Percentiles rank a stretch among this genome's conserved stretches.
phyloP scores from a whole-genome alignment of 2,113 vertebrate species.

The Microtus ochrogaster region DNA sequence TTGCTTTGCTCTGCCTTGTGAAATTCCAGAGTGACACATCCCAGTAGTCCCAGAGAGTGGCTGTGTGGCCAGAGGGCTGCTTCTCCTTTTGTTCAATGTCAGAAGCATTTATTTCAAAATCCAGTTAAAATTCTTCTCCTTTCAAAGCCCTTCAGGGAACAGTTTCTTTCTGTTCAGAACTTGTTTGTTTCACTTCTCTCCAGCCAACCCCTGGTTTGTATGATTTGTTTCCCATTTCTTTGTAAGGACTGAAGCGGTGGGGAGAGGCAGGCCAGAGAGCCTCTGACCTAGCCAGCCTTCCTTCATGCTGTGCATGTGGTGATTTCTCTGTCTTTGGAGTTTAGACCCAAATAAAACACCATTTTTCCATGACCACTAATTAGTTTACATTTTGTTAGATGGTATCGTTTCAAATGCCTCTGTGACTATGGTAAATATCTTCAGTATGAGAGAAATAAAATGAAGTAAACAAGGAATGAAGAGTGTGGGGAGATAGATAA shows the following conservation, averaged over 20 bases:
- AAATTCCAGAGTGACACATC: conserved; percentile 65
- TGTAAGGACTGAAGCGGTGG: not conserved
- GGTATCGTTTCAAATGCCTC: not conserved
- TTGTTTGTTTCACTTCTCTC: conserved; percentile 67
- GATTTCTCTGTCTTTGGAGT: not conserved
- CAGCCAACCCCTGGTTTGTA: not conserved
- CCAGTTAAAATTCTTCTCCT: conserved; percentile 71
- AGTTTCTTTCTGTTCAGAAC: conserved; percentile 61
- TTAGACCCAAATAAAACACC: not conserved
- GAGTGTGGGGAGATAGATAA: not conserved
- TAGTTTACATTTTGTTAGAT: conserved; percentile 1
- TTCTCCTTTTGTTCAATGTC: conserved; percentile 56
- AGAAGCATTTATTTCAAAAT: conserved; percentile 68
- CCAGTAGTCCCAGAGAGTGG: not conserved
- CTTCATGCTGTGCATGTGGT: not conserved
- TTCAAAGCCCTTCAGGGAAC: conserved; percentile 59
- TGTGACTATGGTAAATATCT: not conserved
- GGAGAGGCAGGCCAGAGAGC: not conserved
- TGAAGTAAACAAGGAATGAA: not conserved
- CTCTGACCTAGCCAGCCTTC: not conserved
- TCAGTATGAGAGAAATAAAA: not conserved
- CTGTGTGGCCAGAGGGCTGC: conserved; percentile 16
- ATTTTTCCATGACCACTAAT: not conserved
- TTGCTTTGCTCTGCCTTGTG: conserved; percentile 37
- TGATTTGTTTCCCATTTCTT: conserved; percentile 19